phyloP scores from a whole-genome alignment of 2,888 invertebrate species.

The Tinea semifulvella region DNA sequence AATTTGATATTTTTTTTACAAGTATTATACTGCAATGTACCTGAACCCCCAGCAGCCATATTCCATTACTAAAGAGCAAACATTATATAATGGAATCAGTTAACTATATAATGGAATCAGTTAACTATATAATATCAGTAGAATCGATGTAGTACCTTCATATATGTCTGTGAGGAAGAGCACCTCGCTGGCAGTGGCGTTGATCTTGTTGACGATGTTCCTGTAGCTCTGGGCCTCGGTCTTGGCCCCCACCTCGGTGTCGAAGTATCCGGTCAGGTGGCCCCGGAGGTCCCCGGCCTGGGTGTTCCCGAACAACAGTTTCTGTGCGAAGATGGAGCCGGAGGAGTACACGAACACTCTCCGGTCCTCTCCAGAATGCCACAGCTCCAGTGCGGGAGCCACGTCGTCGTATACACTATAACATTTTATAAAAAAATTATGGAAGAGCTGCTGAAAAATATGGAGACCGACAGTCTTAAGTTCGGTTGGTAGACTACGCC shows the following conservation, averaged over 20 bases:
- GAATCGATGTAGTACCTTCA: too few relatives aligned
- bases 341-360: constrained; percentile 89
- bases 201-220: constrained; percentile 76
- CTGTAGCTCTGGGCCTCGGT: constrained; percentile 80
- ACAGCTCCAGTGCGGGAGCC: constrained; percentile 73
- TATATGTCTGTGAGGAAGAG: constrained; percentile 88
- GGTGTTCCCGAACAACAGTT: constrained; percentile 83
- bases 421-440: constrained; percentile 25
- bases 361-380: constrained; percentile 73
- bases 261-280: constrained; percentile 81
- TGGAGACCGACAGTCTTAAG: too few relatives aligned
- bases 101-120: too few relatives aligned
- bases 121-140: too few relatives aligned
- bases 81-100: too few relatives aligned
- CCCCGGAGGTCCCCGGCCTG: constrained; percentile 79
- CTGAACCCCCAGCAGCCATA: too few relatives aligned
- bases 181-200: constrained; percentile 70
- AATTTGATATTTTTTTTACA: too few relatives aligned
- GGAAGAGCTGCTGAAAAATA: constrained; percentile 12
- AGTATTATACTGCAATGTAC: too few relatives aligned
- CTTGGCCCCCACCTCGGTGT: constrained; percentile 86
- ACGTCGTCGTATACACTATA: constrained; percentile 91
- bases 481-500: too few relatives aligned
- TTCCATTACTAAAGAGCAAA: too few relatives aligned
- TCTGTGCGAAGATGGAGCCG: constrained; percentile 90